Conservation (phyloP, 2,797 vertebrate species). For the Sebastes miniatus region DNA sequence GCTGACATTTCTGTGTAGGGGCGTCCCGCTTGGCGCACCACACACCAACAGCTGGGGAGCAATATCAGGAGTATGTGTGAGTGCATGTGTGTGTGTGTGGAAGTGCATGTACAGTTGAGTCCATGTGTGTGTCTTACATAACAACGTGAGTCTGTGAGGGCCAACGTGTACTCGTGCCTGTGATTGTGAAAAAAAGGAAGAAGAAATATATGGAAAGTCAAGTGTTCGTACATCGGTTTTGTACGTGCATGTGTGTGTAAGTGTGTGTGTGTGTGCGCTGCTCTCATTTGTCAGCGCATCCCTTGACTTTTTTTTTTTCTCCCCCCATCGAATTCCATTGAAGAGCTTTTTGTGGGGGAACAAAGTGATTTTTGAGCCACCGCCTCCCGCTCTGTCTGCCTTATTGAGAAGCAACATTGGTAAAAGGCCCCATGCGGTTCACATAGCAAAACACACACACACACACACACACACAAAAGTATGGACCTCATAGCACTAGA, state of each 20-base stretch:
- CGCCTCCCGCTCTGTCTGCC: constrained; percentile 39
- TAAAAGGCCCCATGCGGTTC: constrained; percentile 66
- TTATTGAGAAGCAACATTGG: constrained; percentile 50
- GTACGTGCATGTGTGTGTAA: not conserved
- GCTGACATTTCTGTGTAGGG: constrained; percentile 79
- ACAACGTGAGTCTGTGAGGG: constrained; percentile 17
- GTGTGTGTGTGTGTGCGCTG: not conserved
- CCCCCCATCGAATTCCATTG: constrained; percentile 57
- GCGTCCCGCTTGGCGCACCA: constrained; percentile 69
- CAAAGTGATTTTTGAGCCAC: constrained; percentile 61
- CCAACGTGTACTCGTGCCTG: not conserved
- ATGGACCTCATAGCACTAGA: constrained; percentile 7
- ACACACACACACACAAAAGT: constrained; percentile 25
- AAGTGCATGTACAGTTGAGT: not conserved
- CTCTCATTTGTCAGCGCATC: constrained; percentile 34
- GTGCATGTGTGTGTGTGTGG: not conserved
- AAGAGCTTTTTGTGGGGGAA: constrained; percentile 61
- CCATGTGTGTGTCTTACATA: constrained; percentile 36
- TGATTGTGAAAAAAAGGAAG: not conserved
- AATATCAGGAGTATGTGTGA: constrained; percentile 27
- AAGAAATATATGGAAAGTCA: constrained; percentile 4
- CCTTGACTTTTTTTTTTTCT: constrained; percentile 26
- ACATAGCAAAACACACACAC: constrained; percentile 7
- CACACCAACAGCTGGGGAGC: constrained; percentile 68
- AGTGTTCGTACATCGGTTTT: not conserved